Base-by-base conservation (phyloP, 1,140 invertebrate genomes). In the Drosophila lini region DNA sequence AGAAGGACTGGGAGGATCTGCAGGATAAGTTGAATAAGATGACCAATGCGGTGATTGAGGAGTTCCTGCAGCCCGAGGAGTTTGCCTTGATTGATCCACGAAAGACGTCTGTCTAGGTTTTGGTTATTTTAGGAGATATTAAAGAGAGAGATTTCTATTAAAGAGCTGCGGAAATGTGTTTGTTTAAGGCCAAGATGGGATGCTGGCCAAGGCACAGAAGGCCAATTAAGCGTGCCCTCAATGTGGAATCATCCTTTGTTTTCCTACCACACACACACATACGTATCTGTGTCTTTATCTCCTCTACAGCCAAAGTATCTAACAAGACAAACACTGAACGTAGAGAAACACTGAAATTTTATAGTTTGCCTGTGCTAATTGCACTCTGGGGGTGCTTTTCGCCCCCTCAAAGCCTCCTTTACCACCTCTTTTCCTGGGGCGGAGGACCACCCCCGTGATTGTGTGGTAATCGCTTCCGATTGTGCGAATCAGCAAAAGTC, bases 1-100 rank as follows among this genome's bases (percentile, higher is more conserved):
- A 95, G 93, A 98, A 96, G 56, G 94, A 97, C 90, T 94, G 95
- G 91, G 93, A 94, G 22, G 93, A 93, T 69, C 93, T 97, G 19
- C 94, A 95, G 76, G 77, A 89, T 5, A 94, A 94, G 40, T 92
- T 98, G 6, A 92, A 94, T 9, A 94, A 95, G 74, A 97, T 98
- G 95, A 96, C 98, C 7, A 91, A 94, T 16, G 95, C 94, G 38
- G 95, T 98, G 38, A 94, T 97, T 11, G 92, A 94, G 22, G 96
- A 98, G 88, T 96, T 98, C 74, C 93, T 98, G 45, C 94, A 97
- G 86, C 97, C 97, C 0, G 93, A 95, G 76, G 88, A 94, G 62
- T 96, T 97, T 92, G 93, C 94, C 0, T 57, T 71, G 0, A 34
- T 25, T 2, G 67, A 53, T 47, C 34, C 52, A 1, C 34, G 52